These are phyloP conservation scores for Cantharis nigra DNA, from an alignment of 2,888 invertebrate genomes.

Conservation along the genomic window DNA sequence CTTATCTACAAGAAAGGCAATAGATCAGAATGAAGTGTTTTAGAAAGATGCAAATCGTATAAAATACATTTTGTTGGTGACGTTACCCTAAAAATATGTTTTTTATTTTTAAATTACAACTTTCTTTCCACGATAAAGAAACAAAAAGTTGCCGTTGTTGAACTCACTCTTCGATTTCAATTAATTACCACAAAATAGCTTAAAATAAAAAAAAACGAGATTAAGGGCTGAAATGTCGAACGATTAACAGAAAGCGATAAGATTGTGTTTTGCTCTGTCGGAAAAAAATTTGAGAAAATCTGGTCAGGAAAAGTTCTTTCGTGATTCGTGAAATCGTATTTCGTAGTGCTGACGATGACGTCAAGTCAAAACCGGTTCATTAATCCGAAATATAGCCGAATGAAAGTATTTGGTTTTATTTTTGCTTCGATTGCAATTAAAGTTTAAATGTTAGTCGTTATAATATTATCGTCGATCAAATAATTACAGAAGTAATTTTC, in stretches of 20 bases:
- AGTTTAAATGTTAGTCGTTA: too few relatives aligned
- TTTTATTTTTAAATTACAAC: not conserved
- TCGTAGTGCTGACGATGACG: too few relatives aligned
- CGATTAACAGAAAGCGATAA: not conserved
- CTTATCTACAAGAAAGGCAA: not conserved
- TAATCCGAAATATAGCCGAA: too few relatives aligned
- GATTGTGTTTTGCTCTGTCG: not conserved
- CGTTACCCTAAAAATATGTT: not conserved
- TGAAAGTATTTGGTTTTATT: too few relatives aligned
- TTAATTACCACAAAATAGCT: not conserved
- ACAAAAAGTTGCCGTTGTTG: not conserved
- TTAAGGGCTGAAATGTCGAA: not conserved
- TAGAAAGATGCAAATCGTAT: not conserved
- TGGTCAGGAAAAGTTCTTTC: not conserved
- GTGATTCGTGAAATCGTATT: too few relatives aligned
- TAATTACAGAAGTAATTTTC: not conserved
- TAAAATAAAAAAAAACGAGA: not conserved
- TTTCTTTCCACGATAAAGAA: not conserved
- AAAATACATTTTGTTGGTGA: conserved; percentile 6
- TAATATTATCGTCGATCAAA: not conserved
- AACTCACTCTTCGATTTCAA: not conserved
- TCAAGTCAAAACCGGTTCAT: not conserved
- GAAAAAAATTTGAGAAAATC: not conserved
- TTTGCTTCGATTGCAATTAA: too few relatives aligned
- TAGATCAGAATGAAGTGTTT: conserved; percentile 6